A percentile compares a stretch with the other conserved stretches of the same genome.
Evolutionary conservation across 2,113 vertebrate genomes (phyloP).

Genomic region (Eolophus roseicapilla): DNA sequence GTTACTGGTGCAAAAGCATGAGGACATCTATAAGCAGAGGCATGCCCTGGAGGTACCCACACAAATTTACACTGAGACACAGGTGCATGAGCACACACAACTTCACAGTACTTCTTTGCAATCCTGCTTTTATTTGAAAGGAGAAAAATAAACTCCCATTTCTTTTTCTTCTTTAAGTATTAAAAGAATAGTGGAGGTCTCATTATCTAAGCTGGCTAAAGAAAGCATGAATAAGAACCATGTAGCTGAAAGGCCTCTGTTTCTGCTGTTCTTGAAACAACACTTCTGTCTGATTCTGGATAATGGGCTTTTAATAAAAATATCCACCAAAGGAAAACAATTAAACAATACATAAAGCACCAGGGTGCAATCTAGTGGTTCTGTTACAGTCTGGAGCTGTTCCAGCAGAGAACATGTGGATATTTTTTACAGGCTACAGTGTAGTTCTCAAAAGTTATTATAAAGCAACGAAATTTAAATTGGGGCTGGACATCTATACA

Average conservation of each 20-base stretch:
- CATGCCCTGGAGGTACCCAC: background rate
- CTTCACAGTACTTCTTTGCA: slow-evolving; percentile 7
- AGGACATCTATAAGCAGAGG: background rate
- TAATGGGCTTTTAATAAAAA: slow-evolving; percentile 80
- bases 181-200: slow-evolving; percentile 56
- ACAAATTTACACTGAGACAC: background rate
- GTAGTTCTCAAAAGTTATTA: slow-evolving; percentile 71
- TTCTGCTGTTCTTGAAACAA: slow-evolving; percentile 76
- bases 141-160: slow-evolving; percentile 48
- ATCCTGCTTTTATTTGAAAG: slow-evolving; percentile 43
- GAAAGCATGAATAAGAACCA: slow-evolving; percentile 61
- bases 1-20: background rate
- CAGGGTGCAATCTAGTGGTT: slow-evolving; percentile 76
- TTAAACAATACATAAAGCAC: slow-evolving; percentile 84
- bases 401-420: slow-evolving; percentile 72
- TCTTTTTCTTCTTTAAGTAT: slow-evolving; percentile 65
- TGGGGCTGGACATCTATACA: slow-evolving; percentile 36
- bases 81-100: background rate
- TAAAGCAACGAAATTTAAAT: slow-evolving; percentile 72
- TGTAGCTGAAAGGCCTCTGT: slow-evolving; percentile 32
- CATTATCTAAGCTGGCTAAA: slow-evolving; percentile 62
- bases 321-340: slow-evolving; percentile 80
- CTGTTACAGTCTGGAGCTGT: slow-evolving; percentile 72
- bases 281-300: slow-evolving; percentile 76
- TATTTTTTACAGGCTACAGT: slow-evolving; percentile 74